These are phyloP conservation scores for Apteryx owenii DNA, from an alignment of 2,113 vertebrate species.

Conservation along the genomic window DNA sequence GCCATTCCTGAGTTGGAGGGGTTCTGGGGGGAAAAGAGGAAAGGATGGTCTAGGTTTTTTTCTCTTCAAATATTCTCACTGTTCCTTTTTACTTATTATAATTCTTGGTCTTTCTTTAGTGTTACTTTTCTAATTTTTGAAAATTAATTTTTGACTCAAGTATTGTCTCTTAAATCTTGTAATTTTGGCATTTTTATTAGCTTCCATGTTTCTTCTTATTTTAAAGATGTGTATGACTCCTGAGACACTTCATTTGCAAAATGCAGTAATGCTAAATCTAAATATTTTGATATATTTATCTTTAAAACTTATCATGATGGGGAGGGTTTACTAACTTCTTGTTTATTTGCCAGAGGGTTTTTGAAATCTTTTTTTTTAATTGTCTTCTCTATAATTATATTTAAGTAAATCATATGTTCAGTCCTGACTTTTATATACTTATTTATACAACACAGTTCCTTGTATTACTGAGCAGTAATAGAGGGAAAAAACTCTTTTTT, in stretches of 20 bases:
- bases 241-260: neutral
- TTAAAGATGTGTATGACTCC: neutral
- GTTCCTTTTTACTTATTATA: neutral
- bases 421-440: neutral
- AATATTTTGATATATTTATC: neutral
- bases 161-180: neutral
- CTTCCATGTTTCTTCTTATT: neutral
- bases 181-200: neutral
- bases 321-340: neutral
- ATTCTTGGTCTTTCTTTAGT: neutral
- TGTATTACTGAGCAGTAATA: neutral
- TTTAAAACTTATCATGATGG: neutral
- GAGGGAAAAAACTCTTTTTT: neutral
- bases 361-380: neutral
- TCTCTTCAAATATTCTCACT: neutral
- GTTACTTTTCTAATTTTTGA: neutral
- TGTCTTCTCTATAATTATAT: neutral
- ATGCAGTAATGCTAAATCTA: neutral
- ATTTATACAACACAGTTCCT: neutral
- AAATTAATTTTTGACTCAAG: neutral
- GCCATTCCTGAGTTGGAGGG: neutral
- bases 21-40: neutral
- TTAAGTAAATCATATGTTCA: neutral
- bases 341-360: neutral
- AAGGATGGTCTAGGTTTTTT: neutral